Base-by-base conservation (phyloP, 2,797 vertebrate species). In the Neosilurus hyrtlii region DNA sequence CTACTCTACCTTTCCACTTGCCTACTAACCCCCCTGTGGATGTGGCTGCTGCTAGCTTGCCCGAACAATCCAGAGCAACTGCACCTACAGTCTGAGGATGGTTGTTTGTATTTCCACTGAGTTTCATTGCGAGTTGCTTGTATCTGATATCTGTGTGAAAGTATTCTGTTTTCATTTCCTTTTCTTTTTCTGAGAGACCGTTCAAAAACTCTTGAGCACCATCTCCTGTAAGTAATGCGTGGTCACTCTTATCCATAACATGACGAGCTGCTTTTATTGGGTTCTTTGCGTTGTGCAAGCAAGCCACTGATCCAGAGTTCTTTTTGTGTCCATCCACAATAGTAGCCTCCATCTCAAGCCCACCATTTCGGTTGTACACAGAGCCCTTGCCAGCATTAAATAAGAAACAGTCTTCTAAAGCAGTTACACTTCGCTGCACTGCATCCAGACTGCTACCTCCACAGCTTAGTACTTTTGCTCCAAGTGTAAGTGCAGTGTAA, bases 11-110 rank as follows among this genome's bases (percentile, higher is more conserved):
- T 90, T 92, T 94, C 82, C 94, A 87, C 77, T 95, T 95, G 82
- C 94, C 94, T 3, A 94, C 92, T 37, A 94, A 26, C 26, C 95
- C 95, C 35, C 95, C 95, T 3, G 95, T 95, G 43, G 95, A 95
- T 35, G 94, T 89, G 65, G 94, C 94, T 78, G 94, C 94, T 56
- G 95, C 94, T 61, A 95, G 86, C 52, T 80, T 89, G 14, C 87
- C 83, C 83, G 82, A 87, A 8, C 82, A 77, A 87, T 95, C 95
- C 83, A 95, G 86, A 8, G 94, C 94, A 62, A 94, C 92, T 59
- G 95, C 95, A 76, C 95, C 95, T 61, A 95, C 95, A 43, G 95
- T 95, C 85, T 95, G 94, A 84, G 94, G 94, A 72, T 95, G 94
- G 74, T 90, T 93, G 83, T 92, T 93, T 88, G 90, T 89, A 76